Evolutionary conservation across 2,888 invertebrate genomes (phyloP).

Genomic region (Dendrolimus houi): DNA sequence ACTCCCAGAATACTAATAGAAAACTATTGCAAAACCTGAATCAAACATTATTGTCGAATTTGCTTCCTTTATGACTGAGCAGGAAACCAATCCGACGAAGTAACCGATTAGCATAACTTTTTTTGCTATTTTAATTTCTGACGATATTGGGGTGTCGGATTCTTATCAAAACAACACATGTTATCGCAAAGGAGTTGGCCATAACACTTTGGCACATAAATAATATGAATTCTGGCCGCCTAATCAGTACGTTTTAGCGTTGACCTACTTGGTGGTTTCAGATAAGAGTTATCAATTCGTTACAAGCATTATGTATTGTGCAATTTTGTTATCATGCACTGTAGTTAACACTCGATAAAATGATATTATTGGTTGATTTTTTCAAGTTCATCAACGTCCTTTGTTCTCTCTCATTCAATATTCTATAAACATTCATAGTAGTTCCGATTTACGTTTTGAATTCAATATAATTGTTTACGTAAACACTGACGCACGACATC

Average conservation of each 20-base stretch:
- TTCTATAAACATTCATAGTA: conserved; percentile 33
- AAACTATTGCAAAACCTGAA: conserved; percentile 52
- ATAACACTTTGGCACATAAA: conserved; percentile 14
- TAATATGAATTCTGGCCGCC: conserved; percentile 19
- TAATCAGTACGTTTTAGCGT: conserved; percentile 38
- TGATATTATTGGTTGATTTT: conserved; percentile 37
- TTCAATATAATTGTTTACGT: conserved; percentile 32
- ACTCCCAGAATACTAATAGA: conserved; percentile 61
- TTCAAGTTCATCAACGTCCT: conserved; percentile 47
- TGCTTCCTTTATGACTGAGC: conserved; percentile 37
- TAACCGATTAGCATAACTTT: conserved; percentile 1
- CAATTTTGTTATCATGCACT: conserved; percentile 45
- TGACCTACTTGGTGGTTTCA: conserved; percentile 50
- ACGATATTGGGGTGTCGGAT: conserved; percentile 24
- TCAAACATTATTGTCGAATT: conserved; percentile 53
- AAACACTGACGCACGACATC: conserved; percentile 37
- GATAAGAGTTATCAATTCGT: conserved; percentile 54
- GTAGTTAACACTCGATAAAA: conserved; percentile 27
- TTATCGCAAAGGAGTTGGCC: conserved; percentile 19
- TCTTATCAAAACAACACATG: conserved; percentile 23
- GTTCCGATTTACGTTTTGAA: conserved; percentile 26
- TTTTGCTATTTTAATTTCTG: conserved; percentile 19
- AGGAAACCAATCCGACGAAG: conserved; percentile 23
- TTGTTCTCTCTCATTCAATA: conserved; percentile 34
- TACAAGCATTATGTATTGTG: conserved; percentile 49